Conservation (phyloP, 2,888 invertebrate genomes). For the Agonopterix subpropinquella region DNA sequence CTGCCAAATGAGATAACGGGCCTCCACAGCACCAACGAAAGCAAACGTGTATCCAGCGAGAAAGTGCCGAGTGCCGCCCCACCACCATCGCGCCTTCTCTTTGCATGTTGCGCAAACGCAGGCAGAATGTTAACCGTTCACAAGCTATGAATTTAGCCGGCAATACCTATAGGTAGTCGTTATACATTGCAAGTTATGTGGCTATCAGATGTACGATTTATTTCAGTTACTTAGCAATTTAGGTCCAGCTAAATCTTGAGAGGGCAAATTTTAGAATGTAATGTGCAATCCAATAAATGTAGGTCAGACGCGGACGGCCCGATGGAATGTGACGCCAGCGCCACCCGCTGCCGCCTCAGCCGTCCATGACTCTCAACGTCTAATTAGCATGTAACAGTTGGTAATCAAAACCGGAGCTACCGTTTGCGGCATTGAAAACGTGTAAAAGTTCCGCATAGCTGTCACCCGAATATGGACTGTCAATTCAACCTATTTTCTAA, state of each 20-base stretch:
- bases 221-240: neutral
- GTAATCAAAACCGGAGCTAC: constrained; percentile 22
- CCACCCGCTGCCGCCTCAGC: constrained; percentile 12
- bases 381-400: constrained; percentile 39
- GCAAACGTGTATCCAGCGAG: constrained; percentile 65
- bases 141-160: constrained; percentile 1
- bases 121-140: constrained; percentile 16
- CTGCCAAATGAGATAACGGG: constrained; percentile 72
- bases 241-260: neutral
- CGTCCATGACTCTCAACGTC: constrained; percentile 25
- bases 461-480: too few species aligned
- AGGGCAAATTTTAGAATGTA: neutral
- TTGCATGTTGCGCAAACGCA: constrained; percentile 64
- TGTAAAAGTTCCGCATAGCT: neutral
- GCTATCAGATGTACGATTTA: neutral
- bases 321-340: too few species aligned
- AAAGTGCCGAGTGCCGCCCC: constrained; percentile 52
- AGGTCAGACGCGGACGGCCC: too few species aligned
- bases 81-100: constrained; percentile 46
- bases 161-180: constrained; percentile 5
- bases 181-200: constrained; percentile 3
- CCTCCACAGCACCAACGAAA: constrained; percentile 60
- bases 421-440: constrained; percentile 33
- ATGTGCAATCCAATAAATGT: neutral
- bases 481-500: too few species aligned